Conservation (phyloP, 64 coral and sea anemone genomes). For the Platygyra sinensis region DNA sequence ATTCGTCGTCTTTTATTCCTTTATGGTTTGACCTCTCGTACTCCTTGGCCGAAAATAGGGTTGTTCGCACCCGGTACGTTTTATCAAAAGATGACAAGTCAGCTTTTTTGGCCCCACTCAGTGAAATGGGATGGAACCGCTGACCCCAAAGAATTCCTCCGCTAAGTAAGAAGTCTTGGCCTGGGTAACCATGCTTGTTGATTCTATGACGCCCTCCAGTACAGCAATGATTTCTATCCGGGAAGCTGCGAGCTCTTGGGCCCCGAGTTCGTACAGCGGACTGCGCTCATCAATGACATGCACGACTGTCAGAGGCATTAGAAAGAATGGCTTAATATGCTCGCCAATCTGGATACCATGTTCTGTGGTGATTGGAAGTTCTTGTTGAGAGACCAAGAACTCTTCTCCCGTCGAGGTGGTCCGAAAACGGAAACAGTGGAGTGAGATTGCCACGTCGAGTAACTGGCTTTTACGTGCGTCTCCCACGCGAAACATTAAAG, state of each 20-base stretch:
- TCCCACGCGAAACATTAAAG: conserved; percentile 77
- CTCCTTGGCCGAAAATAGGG: conserved; percentile 39
- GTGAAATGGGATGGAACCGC: conserved; percentile 48
- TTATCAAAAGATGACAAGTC: conserved; percentile 60
- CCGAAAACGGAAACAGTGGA: conserved; percentile 54
- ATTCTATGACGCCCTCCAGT: conserved; percentile 81
- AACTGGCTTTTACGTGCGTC: conserved; percentile 89
- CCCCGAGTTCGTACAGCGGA: conserved; percentile 73
- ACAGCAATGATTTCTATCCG: conserved; percentile 81
- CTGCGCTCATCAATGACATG: conserved; percentile 77
- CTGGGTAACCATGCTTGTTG: conserved; percentile 85
- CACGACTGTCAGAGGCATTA: conserved; percentile 75
- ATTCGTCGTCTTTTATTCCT: not conserved
- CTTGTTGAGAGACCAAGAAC: conserved; percentile 37
- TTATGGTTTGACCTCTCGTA: not conserved
- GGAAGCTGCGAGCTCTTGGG: conserved; percentile 57
- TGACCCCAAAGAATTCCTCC: conserved; percentile 82
- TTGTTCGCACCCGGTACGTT: conserved; percentile 12
- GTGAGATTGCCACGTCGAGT: conserved; percentile 62
- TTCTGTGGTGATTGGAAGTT: conserved; percentile 40
- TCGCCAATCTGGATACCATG: conserved; percentile 46
- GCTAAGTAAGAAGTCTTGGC: conserved; percentile 78
- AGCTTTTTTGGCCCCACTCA: conserved; percentile 6
- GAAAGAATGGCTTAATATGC: conserved; percentile 64
- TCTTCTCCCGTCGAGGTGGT: conserved; percentile 16